Conservation (phyloP, 2,888 invertebrate species). For the Cantharis flavilabris region DNA sequence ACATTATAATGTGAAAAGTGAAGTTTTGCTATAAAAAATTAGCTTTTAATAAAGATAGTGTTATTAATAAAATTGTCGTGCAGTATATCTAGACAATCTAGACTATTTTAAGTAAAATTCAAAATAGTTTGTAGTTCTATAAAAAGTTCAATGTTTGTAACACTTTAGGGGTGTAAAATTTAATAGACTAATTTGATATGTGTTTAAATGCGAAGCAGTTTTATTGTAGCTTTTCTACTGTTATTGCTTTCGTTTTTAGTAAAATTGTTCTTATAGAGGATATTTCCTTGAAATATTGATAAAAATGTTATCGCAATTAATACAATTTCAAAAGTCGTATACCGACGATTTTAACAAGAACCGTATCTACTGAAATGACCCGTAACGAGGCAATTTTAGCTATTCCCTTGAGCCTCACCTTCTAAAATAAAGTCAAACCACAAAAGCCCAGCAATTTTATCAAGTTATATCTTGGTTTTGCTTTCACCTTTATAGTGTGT, state of each 20-base stretch:
- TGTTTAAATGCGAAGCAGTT: too few relatives aligned
- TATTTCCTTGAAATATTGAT: constrained; percentile 2
- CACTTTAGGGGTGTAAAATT: too few relatives aligned
- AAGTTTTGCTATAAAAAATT: too few relatives aligned
- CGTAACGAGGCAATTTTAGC: constrained; percentile 41
- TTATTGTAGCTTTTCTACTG: too few relatives aligned
- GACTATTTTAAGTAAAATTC: too few relatives aligned
- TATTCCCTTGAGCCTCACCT: constrained; percentile 34
- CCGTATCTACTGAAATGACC: constrained; percentile 38
- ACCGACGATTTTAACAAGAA: constrained; percentile 37
- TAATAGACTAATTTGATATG: too few relatives aligned
- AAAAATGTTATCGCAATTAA: constrained; percentile 28
- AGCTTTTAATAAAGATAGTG: too few relatives aligned
- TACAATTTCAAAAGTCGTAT: constrained; percentile 26
- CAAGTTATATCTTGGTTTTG: constrained; percentile 30
- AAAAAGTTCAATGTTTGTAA: too few relatives aligned
- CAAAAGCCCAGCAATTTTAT: constrained; percentile 29
- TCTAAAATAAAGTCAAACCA: constrained; percentile 29
- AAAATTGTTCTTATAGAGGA: neutral
- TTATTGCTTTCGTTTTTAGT: neutral
- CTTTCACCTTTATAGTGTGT: constrained; percentile 30
- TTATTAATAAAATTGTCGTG: too few relatives aligned
- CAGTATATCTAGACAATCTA: too few relatives aligned
- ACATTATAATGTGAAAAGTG: too few relatives aligned
- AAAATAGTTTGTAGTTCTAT: too few relatives aligned